Evolutionary conservation across 2,113 vertebrate species (phyloP).

Genomic region (Semnornis frantzii): DNA sequence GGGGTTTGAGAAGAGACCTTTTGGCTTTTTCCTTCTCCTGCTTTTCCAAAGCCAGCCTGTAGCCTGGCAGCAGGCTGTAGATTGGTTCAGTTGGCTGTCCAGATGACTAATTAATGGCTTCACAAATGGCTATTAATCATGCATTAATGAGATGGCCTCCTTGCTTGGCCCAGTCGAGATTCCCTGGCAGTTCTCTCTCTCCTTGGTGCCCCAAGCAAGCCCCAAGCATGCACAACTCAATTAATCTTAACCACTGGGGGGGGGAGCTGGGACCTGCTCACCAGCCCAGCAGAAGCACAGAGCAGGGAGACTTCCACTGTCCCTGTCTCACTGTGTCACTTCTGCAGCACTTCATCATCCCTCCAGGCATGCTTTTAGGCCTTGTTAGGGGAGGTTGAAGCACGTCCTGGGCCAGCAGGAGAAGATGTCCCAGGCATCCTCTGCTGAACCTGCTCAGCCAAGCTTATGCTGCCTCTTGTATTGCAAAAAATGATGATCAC

Average conservation of each 20-base stretch:
- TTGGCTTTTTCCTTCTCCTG: not conserved
- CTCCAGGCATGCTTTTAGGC: slow-evolving; percentile 49
- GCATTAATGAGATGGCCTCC: slow-evolving; percentile 86
- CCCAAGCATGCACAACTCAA: slow-evolving; percentile 79
- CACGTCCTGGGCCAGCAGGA: not conserved
- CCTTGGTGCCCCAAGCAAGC: slow-evolving; percentile 74
- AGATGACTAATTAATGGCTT: slow-evolving; percentile 90
- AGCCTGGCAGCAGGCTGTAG: slow-evolving; percentile 69
- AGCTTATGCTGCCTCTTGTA: not conserved
- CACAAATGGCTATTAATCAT: slow-evolving; percentile 85
- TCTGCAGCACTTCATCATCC: slow-evolving; percentile 79
- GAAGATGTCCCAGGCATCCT: not conserved
- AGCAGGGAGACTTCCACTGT: slow-evolving; percentile 68
- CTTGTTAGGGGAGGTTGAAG: not conserved
- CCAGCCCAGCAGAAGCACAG: no score
- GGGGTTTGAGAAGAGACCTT: not conserved
- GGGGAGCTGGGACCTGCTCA: slow-evolving; percentile 47
- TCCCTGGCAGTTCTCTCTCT: slow-evolving; percentile 57
- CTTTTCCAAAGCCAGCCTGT: slow-evolving; percentile 70
- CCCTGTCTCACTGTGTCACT: slow-evolving; percentile 77
- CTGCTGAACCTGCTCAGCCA: not conserved
- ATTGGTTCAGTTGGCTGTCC: slow-evolving; percentile 81
- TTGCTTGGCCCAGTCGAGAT: slow-evolving; percentile 77
- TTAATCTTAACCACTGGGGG: slow-evolving; percentile 75
- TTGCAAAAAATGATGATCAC: not conserved